These are phyloP conservation scores for Gymnorhina tibicen DNA, from an alignment of 2,113 vertebrate genomes.

Conservation along the genomic window DNA sequence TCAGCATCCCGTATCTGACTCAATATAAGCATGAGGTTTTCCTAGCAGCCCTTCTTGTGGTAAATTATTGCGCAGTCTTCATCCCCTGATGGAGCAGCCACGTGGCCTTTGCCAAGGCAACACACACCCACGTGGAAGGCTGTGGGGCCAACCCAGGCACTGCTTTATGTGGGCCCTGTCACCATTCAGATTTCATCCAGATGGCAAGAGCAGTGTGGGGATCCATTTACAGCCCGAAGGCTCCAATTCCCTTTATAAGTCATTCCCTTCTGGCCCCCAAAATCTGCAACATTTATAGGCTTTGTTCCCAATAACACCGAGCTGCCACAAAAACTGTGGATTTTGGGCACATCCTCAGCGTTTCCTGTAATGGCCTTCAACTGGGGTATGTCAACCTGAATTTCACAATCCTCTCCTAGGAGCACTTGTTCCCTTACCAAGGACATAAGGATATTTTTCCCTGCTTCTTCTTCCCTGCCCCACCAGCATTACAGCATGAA, in stretches of 20 bases:
- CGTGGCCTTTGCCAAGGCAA: not conserved
- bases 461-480: not conserved
- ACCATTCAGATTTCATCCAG: not conserved
- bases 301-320: not conserved
- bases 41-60: not conserved
- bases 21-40: not conserved
- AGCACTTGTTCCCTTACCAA: not conserved
- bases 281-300: not conserved
- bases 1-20: not conserved
- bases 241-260: not conserved
- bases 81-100: not conserved
- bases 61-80: not conserved
- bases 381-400: not conserved
- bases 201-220: not conserved
- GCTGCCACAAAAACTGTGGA: not conserved
- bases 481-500: fast-evolving
- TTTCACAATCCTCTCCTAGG: not conserved
- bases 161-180: not conserved
- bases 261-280: not conserved
- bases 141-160: not conserved
- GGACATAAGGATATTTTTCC: not conserved
- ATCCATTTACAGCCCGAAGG: not conserved
- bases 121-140: fast-evolving
- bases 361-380: not conserved
- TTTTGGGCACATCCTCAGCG: not conserved